Evolutionary conservation across 2,888 invertebrate species (phyloP).

Genomic region (Caenorhabditis sulstoni): DNA sequence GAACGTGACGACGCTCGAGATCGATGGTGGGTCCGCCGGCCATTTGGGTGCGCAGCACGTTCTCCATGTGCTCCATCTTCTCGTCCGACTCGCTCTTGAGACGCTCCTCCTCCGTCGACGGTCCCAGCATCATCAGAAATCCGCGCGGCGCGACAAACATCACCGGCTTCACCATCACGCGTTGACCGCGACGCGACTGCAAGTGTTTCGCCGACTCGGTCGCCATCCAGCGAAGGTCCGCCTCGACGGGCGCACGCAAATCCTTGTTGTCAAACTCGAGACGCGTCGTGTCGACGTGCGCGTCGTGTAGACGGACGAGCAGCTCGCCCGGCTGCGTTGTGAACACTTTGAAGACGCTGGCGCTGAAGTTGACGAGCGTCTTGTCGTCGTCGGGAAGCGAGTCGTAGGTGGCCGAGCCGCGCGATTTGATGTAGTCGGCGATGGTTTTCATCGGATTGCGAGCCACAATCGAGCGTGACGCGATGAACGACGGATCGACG

Average conservation of each 20-base stretch:
- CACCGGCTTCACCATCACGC: constrained; percentile 18
- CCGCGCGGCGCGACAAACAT: constrained; percentile 50
- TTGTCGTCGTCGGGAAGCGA: constrained; percentile 26
- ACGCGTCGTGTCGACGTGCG: constrained; percentile 4
- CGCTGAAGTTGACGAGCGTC: constrained; percentile 31
- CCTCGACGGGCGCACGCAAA: constrained; percentile 31
- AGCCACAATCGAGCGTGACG: constrained; percentile 15
- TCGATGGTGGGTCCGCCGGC: background rate
- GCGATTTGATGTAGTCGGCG: constrained; percentile 25
- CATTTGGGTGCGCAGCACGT: constrained; percentile 14
- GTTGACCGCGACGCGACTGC: background rate
- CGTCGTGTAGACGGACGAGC: constrained; percentile 22
- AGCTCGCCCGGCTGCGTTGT: constrained; percentile 31
- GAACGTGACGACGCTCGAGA: background rate
- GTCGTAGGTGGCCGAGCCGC: constrained; percentile 10
- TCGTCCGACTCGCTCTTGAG: background rate
- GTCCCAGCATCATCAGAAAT: constrained; percentile 14
- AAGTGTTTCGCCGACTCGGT: background rate
- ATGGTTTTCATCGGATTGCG: constrained; percentile 17
- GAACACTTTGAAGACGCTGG: constrained; percentile 32
- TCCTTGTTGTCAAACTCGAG: background rate
- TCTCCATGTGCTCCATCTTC: constrained; percentile 28
- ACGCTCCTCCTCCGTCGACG: background rate
- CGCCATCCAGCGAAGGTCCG: constrained; percentile 50
- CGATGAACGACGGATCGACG: background rate